Conservation (phyloP, 2,797 vertebrate genomes). For the Poeciliopsis turneri region DNA sequence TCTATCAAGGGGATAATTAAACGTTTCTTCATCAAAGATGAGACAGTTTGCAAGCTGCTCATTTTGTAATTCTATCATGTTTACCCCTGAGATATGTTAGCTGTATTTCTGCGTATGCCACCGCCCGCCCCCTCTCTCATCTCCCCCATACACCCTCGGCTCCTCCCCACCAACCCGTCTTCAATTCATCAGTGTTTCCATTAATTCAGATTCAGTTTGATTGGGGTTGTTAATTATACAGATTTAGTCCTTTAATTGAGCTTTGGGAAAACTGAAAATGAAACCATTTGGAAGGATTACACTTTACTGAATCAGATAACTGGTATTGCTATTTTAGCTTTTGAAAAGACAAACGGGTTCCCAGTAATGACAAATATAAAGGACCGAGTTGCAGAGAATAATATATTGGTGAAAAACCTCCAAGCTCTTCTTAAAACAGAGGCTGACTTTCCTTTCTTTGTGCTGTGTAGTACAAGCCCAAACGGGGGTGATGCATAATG, state of each 20-base stretch:
- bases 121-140: slow-evolving; percentile 36
- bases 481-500: slow-evolving; percentile 62
- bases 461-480: slow-evolving; percentile 50
- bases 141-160: slow-evolving; percentile 20
- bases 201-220: slow-evolving; percentile 84
- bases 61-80: slow-evolving; percentile 91
- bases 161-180: slow-evolving; percentile 32
- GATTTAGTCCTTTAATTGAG: slow-evolving; percentile 77
- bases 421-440: slow-evolving; percentile 19
- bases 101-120: slow-evolving; percentile 71
- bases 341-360: slow-evolving; percentile 15
- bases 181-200: slow-evolving; percentile 71
- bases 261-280: slow-evolving; percentile 72
- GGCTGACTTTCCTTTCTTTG: slow-evolving; percentile 19
- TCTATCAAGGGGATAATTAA: slow-evolving; percentile 91
- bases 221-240: slow-evolving; percentile 87
- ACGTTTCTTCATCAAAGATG: slow-evolving; percentile 92
- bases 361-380: not conserved
- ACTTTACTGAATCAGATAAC: slow-evolving; percentile 1
- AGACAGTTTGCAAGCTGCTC: slow-evolving; percentile 94
- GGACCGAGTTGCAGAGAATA: not conserved
- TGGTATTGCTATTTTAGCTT: slow-evolving; percentile 6
- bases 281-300: not conserved
- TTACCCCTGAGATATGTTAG: slow-evolving; percentile 85
- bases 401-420: not conserved